Base-by-base conservation (phyloP, 2,113 vertebrate genomes). In the Amblyornis subalaris region DNA sequence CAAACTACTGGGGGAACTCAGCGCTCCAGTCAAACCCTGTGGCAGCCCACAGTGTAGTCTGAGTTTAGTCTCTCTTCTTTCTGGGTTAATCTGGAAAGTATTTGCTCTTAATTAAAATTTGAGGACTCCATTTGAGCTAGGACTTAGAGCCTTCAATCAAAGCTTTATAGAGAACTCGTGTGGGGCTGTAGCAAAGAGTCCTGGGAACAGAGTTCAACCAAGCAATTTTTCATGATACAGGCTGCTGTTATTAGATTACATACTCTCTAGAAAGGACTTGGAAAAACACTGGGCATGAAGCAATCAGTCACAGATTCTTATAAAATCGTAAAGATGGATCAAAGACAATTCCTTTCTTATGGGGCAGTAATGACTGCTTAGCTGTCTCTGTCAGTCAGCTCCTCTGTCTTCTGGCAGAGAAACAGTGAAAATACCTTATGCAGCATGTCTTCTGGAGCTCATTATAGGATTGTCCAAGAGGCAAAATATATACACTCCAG, bases 21-120 rank as follows among this genome's bases (percentile, higher is more conserved):
- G 53, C 0, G 0, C 29, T 83, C 28, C 38, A 60, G 57, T 29
- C 40, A 65, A 5, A 3, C 20, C 40, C 64, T 16, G 23, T 18
- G 70, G 35, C 16, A 66, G 42, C 16, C 29, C 47, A 50, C 23
- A 38, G 35, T 4, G 23, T 38, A 40, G 29, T 35, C 29, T 40
- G 25, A 61, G 31, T 40, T 83, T 77, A 79, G 26, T 21, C 17
- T 38, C 40, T 62, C 33, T 80, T 67, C 21, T 70, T 92, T 25
- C 16, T 60, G 29, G 6, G 36, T 62, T 78, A 48, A 65, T 22
- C 20, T 44, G 31, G 31, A 7, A 71, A 77, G 10, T 1, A 3
- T 18, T 77, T 65, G 25, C 21, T 81, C 17, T 50, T 81, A 29
- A 21, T 81, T 85, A 70, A 73, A 89, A 66, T 66, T 20, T 76